A percentile compares a stretch with the other conserved stretches of the same genome.
Evolutionary conservation across 2,888 invertebrate genomes (phyloP).

Genomic region (Harpalus rubripes): DNA sequence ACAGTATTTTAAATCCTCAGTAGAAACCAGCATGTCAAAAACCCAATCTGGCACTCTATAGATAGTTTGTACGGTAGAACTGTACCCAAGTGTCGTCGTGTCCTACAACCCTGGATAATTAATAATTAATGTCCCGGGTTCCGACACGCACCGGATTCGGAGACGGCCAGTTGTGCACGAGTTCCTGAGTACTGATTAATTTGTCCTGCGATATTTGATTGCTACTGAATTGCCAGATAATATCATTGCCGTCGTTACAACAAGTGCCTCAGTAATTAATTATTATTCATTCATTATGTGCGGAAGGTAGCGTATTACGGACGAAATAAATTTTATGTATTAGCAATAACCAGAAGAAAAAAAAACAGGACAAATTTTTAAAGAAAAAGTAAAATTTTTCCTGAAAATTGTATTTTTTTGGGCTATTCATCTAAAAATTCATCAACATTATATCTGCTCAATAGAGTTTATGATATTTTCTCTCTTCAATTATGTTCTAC

Average conservation of each 20-base stretch:
- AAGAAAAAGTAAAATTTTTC: too few relatives aligned
- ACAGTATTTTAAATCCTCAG: not conserved
- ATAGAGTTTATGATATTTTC: too few relatives aligned
- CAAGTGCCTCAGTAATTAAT: not conserved
- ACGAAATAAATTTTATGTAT: too few relatives aligned
- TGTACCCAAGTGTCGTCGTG: constrained; percentile 6
- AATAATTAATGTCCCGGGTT: constrained; percentile 32
- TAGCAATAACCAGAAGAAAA: too few relatives aligned
- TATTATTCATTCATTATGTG: not conserved
- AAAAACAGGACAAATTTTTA: too few relatives aligned
- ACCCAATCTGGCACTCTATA: not conserved
- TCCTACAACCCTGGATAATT: constrained; percentile 42
- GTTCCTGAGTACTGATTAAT: constrained; percentile 34
- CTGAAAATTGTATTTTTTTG: too few relatives aligned
- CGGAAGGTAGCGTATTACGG: not conserved
- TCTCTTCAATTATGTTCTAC: too few relatives aligned
- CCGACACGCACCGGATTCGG: not conserved
- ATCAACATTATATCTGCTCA: too few relatives aligned
- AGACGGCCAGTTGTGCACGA: constrained; percentile 19
- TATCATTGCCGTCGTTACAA: not conserved
- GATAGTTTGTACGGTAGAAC: not conserved
- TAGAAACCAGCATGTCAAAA: not conserved
- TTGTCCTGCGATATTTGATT: constrained; percentile 23
- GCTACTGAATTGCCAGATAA: not conserved
- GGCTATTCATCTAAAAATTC: too few relatives aligned